These are phyloP conservation scores for Ibidorhyncha struthersii DNA, from an alignment of 2,113 vertebrate species.

Conservation along the genomic window DNA sequence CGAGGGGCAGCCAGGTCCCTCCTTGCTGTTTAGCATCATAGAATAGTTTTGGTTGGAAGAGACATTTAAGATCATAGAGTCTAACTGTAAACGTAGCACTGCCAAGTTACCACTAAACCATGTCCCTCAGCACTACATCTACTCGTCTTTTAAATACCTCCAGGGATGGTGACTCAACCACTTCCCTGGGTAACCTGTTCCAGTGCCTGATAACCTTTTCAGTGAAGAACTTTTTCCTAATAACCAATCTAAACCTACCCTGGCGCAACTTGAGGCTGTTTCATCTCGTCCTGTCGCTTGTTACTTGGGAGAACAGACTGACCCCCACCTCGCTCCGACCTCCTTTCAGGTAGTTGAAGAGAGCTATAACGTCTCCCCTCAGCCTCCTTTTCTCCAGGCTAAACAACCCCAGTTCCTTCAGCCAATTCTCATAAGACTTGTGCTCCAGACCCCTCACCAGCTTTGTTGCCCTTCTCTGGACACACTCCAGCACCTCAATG, in stretches of 20 bases:
- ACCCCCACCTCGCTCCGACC: neutral
- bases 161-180: neutral
- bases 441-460: too few relatives aligned
- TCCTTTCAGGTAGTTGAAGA: neutral
- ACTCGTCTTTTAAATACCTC: neutral
- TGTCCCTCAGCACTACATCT: neutral
- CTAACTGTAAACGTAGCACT: neutral
- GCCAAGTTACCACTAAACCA: neutral
- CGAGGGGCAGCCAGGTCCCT: rapidly evolving
- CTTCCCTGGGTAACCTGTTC: neutral
- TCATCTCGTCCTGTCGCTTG: neutral
- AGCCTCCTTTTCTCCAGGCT: neutral
- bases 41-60: neutral
- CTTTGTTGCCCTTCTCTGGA: too few relatives aligned
- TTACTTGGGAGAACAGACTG: neutral
- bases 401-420: neutral
- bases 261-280: neutral
- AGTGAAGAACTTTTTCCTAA: neutral
- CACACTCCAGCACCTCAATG: too few relatives aligned
- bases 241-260: neutral
- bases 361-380: neutral
- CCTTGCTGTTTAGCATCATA: neutral
- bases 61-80: neutral
- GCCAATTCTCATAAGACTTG: too few relatives aligned
- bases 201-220: neutral